Evolutionary conservation across 2,113 vertebrate genomes (phyloP).

Genomic region (Pollachius pollachius): DNA sequence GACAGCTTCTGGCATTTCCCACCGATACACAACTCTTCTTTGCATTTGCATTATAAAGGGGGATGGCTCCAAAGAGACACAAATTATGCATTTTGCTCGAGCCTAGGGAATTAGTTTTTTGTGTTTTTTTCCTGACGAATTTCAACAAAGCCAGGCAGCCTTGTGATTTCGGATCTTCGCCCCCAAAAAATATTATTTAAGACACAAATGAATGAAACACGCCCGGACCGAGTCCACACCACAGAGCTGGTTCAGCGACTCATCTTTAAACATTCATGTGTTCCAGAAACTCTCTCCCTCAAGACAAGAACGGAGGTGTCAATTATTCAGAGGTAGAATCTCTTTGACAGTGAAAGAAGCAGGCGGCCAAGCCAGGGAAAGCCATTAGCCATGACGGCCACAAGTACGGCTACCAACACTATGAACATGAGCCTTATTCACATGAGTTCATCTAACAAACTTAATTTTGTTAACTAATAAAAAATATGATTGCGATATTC

Average conservation of each 20-base stretch:
- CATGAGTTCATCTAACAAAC: no score
- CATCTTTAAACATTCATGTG: conserved; percentile 74
- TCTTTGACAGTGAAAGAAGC: background rate
- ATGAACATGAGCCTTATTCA: no score
- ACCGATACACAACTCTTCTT: background rate
- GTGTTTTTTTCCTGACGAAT: conserved; percentile 32
- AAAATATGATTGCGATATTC: no score
- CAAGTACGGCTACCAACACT: no score
- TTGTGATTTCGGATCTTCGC: conserved; percentile 15
- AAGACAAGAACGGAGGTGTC: conserved; percentile 41
- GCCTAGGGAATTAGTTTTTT: conserved; percentile 14
- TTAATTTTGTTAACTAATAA: no score
- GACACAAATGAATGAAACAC: conserved; percentile 64
- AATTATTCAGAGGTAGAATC: conserved; percentile 1
- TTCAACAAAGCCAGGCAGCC: conserved; percentile 39
- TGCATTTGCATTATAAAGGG: background rate
- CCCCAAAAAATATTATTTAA: conserved; percentile 40
- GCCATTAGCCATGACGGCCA: no score
- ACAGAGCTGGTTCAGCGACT: conserved; percentile 57
- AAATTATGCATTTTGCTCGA: conserved; percentile 36
- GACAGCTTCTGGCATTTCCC: background rate
- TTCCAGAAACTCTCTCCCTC: conserved; percentile 65
- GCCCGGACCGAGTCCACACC: conserved; percentile 43
- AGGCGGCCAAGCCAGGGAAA: no score
- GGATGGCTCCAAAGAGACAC: conserved; percentile 24